These are phyloP conservation scores for Tragelaphus buxtoni DNA, from an alignment of 2,113 vertebrate species.

Conservation along the genomic window DNA sequence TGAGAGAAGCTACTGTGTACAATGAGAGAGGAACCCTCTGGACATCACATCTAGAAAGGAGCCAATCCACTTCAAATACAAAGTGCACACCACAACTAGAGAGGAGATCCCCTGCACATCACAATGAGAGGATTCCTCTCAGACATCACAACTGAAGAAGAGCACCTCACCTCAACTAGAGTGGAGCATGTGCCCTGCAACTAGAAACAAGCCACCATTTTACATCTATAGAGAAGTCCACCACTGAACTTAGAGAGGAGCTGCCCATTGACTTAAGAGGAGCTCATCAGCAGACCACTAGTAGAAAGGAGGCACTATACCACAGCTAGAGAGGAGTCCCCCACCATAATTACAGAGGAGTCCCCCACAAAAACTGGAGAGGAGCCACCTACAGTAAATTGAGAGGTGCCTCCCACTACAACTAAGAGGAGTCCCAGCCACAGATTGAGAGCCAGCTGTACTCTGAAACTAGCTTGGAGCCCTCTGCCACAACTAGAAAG, in stretches of 20 bases:
- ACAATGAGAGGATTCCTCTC: neutral
- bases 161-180: neutral
- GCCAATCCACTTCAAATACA: neutral
- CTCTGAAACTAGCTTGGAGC: neutral
- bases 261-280: neutral
- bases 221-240: neutral
- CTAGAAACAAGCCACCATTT: neutral
- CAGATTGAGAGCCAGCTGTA: neutral
- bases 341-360: too few relatives aligned
- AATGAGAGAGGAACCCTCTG: neutral
- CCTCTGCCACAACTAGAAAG: neutral
- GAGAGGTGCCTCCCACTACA: neutral
- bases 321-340: neutral
- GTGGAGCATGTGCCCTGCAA: neutral
- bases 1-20: neutral
- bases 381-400: neutral
- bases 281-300: neutral
- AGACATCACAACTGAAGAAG: neutral
- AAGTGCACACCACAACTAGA: neutral
- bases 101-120: neutral
- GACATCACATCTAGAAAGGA: neutral
- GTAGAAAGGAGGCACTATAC: neutral
- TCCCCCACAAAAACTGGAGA: neutral
- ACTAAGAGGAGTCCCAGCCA: neutral
- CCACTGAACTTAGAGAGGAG: fast-evolving